phyloP scores from a whole-genome alignment of 2,797 vertebrate genomes.

The Toxotes lorentzi region DNA sequence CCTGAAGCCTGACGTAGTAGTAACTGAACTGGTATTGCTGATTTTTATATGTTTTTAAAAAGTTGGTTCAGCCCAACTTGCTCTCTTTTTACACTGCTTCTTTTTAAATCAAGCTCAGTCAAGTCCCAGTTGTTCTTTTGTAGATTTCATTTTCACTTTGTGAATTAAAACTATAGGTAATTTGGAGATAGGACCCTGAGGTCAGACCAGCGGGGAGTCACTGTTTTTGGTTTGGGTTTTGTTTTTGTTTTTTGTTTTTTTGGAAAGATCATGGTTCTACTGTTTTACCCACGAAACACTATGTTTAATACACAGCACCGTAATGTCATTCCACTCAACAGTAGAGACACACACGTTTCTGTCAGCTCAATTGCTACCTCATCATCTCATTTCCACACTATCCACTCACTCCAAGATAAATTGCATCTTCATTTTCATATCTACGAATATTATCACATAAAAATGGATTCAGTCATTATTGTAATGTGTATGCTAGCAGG shows the following conservation, averaged over 20 bases:
- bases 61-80: neutral
- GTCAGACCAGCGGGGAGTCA: too few relatives aligned
- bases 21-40: neutral
- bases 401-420: too few relatives aligned
- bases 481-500: constrained; percentile 16
- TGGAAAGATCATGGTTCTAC: too few relatives aligned
- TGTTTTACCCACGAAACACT: neutral
- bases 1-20: neutral
- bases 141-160: too few relatives aligned
- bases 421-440: constrained; percentile 1
- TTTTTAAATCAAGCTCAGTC: neutral
- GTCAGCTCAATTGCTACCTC: neutral
- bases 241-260: neutral
- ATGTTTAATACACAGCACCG: neutral
- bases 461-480: constrained; percentile 32
- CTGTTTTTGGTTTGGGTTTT: neutral
- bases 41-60: neutral
- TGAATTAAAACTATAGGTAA: too few relatives aligned
- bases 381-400: neutral
- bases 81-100: neutral
- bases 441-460: constrained; percentile 7
- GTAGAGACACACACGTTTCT: neutral
- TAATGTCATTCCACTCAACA: neutral
- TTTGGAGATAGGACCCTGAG: too few relatives aligned
- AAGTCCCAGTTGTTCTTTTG: neutral